Percentiles rank a stretch among this genome's conserved stretches.
These are phyloP conservation scores for Agonum fuliginosum DNA, from an alignment of 2,888 invertebrate species.

Conservation along the genomic window DNA sequence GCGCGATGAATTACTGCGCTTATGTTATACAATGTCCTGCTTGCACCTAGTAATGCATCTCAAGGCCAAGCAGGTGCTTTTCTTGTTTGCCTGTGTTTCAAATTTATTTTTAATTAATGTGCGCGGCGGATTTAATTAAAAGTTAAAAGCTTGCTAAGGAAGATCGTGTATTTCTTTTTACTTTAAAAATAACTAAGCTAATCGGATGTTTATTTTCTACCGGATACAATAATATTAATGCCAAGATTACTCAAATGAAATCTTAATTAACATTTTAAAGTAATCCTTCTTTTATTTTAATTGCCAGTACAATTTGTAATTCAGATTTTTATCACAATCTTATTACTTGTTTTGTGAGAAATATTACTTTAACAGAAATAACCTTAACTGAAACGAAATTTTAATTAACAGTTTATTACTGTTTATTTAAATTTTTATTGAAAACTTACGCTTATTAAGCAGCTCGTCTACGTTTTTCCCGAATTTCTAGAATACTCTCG, in stretches of 20 bases:
- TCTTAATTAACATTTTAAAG: constrained; percentile 20
- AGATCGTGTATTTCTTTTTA: constrained; percentile 5
- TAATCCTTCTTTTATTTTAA: neutral
- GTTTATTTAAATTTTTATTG: too few relatives aligned
- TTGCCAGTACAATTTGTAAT: neutral
- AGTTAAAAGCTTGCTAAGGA: constrained; percentile 27
- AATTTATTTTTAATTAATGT: constrained; percentile 44
- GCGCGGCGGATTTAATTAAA: constrained; percentile 30
- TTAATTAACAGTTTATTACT: too few relatives aligned
- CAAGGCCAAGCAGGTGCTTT: constrained; percentile 21
- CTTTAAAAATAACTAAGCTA: constrained; percentile 5
- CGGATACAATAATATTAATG: constrained; percentile 9
- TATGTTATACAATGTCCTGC: constrained; percentile 22
- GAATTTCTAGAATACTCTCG: too few relatives aligned
- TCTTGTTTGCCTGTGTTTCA: constrained; percentile 9
- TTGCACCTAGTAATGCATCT: constrained; percentile 4
- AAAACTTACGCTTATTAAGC: too few relatives aligned
- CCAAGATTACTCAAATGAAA: neutral
- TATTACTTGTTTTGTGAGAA: too few relatives aligned
- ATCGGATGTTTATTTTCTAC: constrained; percentile 35
- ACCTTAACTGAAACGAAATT: too few relatives aligned
- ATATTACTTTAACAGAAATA: too few relatives aligned
- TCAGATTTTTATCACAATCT: too few relatives aligned
- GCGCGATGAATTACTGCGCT: constrained; percentile 22
- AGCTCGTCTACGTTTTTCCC: too few relatives aligned